Evolutionary conservation across 2,888 invertebrate species (phyloP).

Genomic region (Epirrhoe tristata): DNA sequence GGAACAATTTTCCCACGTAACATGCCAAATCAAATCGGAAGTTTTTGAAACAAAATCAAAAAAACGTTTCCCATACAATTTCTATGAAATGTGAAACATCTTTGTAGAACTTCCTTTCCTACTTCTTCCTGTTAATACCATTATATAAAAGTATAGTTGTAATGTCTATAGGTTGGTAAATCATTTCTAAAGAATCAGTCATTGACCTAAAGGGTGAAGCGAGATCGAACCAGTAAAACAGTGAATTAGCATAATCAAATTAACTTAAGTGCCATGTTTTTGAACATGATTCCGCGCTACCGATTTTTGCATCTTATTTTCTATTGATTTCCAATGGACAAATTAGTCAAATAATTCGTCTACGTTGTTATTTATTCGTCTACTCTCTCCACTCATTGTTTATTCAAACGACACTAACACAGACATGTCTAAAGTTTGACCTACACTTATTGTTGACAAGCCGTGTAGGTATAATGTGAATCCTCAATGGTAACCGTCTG

Average conservation of each 20-base stretch:
- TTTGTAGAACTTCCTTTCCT: too few species aligned
- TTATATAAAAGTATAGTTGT: too few species aligned
- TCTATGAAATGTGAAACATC: too few species aligned
- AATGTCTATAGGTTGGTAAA: too few species aligned
- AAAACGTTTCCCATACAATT: too few species aligned
- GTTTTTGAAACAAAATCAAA: too few species aligned
- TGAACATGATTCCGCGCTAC: not conserved
- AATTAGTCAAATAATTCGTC: conserved; percentile 10
- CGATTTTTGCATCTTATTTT: conserved; percentile 12
- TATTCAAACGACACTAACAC: conserved; percentile 24
- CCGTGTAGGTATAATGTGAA: conserved; percentile 47
- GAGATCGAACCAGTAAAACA: not conserved
- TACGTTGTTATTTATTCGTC: conserved; percentile 26
- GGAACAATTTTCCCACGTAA: too few species aligned
- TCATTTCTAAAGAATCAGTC: not conserved
- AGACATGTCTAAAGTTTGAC: conserved; percentile 37
- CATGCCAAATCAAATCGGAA: too few species aligned
- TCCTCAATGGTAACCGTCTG: not conserved
- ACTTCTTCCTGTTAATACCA: too few species aligned
- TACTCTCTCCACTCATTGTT: conserved; percentile 36
- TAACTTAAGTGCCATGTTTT: not conserved
- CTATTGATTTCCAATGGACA: conserved; percentile 10
- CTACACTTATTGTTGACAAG: conserved; percentile 44
- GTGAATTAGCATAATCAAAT: not conserved
- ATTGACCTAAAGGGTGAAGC: not conserved